Base-by-base conservation (phyloP, 2,113 vertebrate species). In the Stictonetta naevosa region DNA sequence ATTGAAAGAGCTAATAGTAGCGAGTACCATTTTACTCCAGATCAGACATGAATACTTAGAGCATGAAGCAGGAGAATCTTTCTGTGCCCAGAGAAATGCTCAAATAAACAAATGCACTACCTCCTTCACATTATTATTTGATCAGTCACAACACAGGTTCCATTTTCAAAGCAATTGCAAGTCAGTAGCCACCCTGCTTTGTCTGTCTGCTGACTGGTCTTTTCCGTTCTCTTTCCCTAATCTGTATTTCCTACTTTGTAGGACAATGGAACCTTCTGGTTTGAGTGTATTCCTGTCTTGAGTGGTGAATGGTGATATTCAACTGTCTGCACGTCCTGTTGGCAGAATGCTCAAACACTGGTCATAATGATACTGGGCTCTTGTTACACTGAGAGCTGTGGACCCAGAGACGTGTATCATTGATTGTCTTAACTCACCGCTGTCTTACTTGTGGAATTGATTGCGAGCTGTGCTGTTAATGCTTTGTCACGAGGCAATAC, bases 321-420 rank as follows among this genome's bases (percentile, higher is more conserved):
- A 23, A 14, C 18, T 60, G 42, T 48, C 50, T 64, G 26, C 33
- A 8, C 44, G 18, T 55, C 15, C 34, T 10, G 7, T 66, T 40
- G 73, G 59, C 67, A 31, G 50, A 38, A 44, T 42, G 8, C 23
- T 73, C 23, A 73, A 79, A 63, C 31, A 3, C 33, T 80, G 56
- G 3, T 63, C 38, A 3, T 53, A 44, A 42, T 38, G 15, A 19
- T 84, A 59, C 5, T 40, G 60, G 29, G 56, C 55, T 76, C 62
- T 29, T 75, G 13, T 2, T 3, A 2, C 9, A 17, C 2, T 17
- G 36, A 64, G 38, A 81, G 60, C 17, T 52, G 18, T 53, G n/a
- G 63, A 55, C 48, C 21, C 38, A 29, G 40, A 67, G 18, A 14
- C 82, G 17, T 0, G 0, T 38, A 2, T 53, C 7, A n/a, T 2